A percentile compares a stretch with the other conserved stretches of the same genome.
Conservation (phyloP, 1,140 invertebrate species). For the Formica selysi region DNA sequence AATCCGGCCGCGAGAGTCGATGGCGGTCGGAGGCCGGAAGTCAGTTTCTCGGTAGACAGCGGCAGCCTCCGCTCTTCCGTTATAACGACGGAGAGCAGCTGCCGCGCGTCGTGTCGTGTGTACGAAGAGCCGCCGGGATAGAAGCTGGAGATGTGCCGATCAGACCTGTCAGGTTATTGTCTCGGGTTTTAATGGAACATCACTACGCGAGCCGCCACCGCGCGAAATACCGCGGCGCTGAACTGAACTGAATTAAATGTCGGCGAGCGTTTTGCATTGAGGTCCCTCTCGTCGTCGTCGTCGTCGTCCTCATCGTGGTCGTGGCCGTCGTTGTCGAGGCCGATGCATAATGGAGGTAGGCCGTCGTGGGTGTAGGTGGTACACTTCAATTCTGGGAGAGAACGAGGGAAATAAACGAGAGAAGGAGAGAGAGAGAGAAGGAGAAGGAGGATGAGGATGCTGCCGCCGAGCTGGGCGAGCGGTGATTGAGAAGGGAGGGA, state of each 20-base stretch:
- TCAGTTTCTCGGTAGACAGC: conserved; percentile 75
- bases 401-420: conserved; percentile 60
- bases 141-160: conserved; percentile 75
- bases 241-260: conserved; percentile 81
- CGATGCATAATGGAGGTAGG: conserved; percentile 75
- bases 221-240: conserved; percentile 78
- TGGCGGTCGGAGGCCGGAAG: conserved; percentile 70
- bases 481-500: conserved; percentile 6
- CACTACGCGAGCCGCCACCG: conserved; percentile 68
- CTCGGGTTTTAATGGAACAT: conserved; percentile 85
- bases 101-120: conserved; percentile 28
- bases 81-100: conserved; percentile 47
- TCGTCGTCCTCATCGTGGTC: conserved; percentile 12
- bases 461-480: conserved; percentile 32
- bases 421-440: neutral
- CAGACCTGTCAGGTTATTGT: conserved; percentile 86
- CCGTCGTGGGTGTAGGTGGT: conserved; percentile 71
- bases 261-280: conserved; percentile 70
- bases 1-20: conserved; percentile 55
- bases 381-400: conserved; percentile 71
- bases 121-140: conserved; percentile 34
- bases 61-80: conserved; percentile 64
- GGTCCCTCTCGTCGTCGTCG: conserved; percentile 30
- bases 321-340: conserved; percentile 68
- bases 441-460: conserved; percentile 29